Evolutionary conservation across 2,113 vertebrate genomes (phyloP), one percentile per base, ranked within the genome.

Genomic region (Pheucticus melanocephalus): DNA sequence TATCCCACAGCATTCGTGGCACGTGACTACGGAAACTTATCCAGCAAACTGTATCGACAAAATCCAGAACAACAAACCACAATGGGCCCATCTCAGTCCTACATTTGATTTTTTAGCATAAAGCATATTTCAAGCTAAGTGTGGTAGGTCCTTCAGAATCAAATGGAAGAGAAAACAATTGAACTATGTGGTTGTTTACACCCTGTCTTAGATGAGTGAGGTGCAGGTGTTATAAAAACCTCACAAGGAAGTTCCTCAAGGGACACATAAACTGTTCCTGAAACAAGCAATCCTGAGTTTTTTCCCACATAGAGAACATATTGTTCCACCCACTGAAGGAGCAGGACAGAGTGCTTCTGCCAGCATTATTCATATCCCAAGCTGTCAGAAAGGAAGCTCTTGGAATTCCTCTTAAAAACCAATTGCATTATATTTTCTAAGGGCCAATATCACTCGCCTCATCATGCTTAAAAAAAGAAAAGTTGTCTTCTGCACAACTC

Each of bases 341-440:
- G 86, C 51, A 78, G 56, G 51, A 94, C 79, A 83, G 75, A 93
- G 40, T 77, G 51, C 92, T 86, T 92, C 65, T 94, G 92, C 94
- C 95, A 96, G 53, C 47, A 86, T 95, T 96, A 95, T 95, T 96
- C 94, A 92, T 94, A 73, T 86, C 88, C 85, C 85, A 93, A 80
- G 85, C 15, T 90, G 88, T 92, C 68, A 86, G 76, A 88, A 82
- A 88, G 79, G 88, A 96, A 96, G 86, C 90, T 94, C 90, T 92
- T 64, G 42, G 72, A 97, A 95, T 95, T 94, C 80, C n/a, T 78
- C 44, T 71, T 51, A 63, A 51, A 93, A 83, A 96, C 91, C 82
- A 93, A 88, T 53, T 81, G 51, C 68, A 73, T 63, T 92, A 4
- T 83, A 83, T 63, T 82, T 90, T 56, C 47, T 78, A 44, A 64